A percentile compares a stretch with the other conserved stretches of the same genome.
phyloP scores from a whole-genome alignment of 2,797 vertebrate species.

The Paguma larvata region DNA sequence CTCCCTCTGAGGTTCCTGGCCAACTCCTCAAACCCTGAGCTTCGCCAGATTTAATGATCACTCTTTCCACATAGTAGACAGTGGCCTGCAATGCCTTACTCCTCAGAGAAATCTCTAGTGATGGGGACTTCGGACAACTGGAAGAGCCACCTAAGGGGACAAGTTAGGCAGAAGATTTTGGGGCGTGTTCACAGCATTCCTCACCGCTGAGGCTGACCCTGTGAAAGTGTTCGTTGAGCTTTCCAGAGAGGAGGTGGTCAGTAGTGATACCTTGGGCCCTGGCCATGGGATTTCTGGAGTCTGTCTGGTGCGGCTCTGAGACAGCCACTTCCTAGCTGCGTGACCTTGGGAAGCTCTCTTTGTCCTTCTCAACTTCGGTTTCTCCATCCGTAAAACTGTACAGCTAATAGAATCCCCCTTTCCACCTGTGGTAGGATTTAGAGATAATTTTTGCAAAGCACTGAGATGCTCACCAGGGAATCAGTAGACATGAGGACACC shows the following conservation, averaged over 20 bases:
- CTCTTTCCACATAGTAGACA: not conserved
- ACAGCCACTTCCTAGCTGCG: not conserved
- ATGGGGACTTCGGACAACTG: not conserved
- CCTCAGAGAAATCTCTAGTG: not conserved
- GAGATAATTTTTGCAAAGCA: not conserved
- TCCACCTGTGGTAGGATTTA: not conserved
- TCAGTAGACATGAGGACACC: not conserved
- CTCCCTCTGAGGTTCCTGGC: not conserved
- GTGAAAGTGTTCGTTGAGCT: not conserved
- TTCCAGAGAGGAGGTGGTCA: not conserved
- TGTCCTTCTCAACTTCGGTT: not conserved
- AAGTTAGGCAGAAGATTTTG: not conserved
- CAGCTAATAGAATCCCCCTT: not conserved
- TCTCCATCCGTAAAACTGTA: not conserved
- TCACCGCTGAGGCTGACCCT: not conserved
- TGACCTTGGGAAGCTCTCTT: not conserved
- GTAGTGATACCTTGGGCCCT: not conserved
- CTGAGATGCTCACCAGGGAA: not conserved
- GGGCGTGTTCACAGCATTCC: not conserved
- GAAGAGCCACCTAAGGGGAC: not conserved
- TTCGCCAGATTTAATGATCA: not conserved
- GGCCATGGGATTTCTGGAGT: not conserved
- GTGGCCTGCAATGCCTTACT: not conserved
- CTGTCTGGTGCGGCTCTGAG: not conserved
- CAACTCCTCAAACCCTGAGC: not conserved